These are phyloP conservation scores for Psilanteris sp. DNA, from an alignment of 1,140 invertebrate genomes.

Conservation along the genomic window DNA sequence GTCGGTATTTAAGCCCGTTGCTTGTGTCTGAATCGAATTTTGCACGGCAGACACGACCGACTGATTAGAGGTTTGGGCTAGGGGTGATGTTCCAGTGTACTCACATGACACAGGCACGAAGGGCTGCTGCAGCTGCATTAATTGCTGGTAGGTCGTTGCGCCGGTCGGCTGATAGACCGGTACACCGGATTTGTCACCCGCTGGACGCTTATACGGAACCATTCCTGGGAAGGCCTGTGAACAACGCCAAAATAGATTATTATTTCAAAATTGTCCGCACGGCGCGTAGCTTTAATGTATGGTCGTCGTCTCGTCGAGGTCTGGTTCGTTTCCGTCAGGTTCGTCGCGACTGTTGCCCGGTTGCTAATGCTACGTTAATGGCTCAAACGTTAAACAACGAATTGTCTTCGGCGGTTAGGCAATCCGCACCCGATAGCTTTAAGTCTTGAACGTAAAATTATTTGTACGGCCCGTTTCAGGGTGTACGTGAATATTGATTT, in stretches of 20 bases:
- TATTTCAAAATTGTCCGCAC: too few relatives aligned
- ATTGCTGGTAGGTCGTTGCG: conserved; percentile 94
- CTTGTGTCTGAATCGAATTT: conserved; percentile 74
- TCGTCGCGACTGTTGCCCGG: too few relatives aligned
- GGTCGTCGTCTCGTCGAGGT: too few relatives aligned
- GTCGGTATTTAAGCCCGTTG: conserved; percentile 68
- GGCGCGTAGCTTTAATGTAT: too few relatives aligned
- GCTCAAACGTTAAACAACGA: too few relatives aligned
- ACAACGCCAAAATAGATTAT: conserved; percentile 63
- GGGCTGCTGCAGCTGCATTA: conserved; percentile 96
- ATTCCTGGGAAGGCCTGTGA: conserved; percentile 94
- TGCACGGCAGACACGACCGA: conserved; percentile 76
- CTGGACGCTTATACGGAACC: conserved; percentile 95
- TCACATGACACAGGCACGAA: conserved; percentile 96
- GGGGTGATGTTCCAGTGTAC: conserved; percentile 87
- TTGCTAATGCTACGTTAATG: too few relatives aligned
- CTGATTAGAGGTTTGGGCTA: conserved; percentile 80
- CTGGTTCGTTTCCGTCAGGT: too few relatives aligned
- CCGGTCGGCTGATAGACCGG: conserved; percentile 94
- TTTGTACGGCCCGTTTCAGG: too few relatives aligned
- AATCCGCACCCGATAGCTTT: too few relatives aligned
- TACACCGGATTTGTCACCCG: conserved; percentile 96
- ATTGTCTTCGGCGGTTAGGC: too few relatives aligned
- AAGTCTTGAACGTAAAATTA: too few relatives aligned
- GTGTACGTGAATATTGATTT: conserved; percentile 66